phyloP scores from a whole-genome alignment of 2,797 vertebrate species.

The Esox masquinongy region DNA sequence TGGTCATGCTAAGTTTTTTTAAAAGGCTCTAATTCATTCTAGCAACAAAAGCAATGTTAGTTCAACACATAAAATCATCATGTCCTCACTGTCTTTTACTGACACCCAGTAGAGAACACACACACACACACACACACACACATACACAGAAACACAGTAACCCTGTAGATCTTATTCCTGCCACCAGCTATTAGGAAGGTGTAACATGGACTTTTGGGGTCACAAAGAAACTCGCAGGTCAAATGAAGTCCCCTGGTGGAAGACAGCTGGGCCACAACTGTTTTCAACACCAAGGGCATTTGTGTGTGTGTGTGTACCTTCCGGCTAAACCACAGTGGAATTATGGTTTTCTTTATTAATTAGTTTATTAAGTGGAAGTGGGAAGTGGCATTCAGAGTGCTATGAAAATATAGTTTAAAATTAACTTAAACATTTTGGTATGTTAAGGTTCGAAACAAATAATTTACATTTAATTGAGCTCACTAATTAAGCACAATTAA shows the following conservation, averaged over 20 bases:
- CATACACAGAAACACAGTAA: background rate
- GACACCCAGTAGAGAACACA: constrained; percentile 2
- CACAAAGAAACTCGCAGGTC: constrained; percentile 52
- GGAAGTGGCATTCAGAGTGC: background rate
- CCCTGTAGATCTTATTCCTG: constrained; percentile 46
- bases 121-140: constrained; percentile 15
- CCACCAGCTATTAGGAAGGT: constrained; percentile 40
- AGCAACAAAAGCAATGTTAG: constrained; percentile 34
- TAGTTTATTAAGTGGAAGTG: background rate
- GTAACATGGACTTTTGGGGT: constrained; percentile 44
- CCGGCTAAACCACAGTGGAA: background rate
- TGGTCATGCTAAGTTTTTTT: constrained; percentile 48
- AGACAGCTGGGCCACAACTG: constrained; percentile 65
- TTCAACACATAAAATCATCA: constrained; percentile 14
- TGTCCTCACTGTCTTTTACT: constrained; percentile 4
- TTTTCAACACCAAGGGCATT: constrained; percentile 51
- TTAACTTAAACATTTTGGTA: background rate
- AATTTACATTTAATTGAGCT: background rate
- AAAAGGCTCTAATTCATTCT: constrained; percentile 52
- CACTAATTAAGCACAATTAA: background rate
- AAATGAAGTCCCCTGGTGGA: constrained; percentile 42
- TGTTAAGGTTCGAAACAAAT: background rate
- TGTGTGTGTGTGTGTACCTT: background rate
- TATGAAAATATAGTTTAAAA: background rate
- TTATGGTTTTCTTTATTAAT: no score